Evolutionary conservation across 2,888 invertebrate genomes (phyloP), one percentile per base, ranked within the genome.

Genomic region (Acronicta leporina): DNA sequence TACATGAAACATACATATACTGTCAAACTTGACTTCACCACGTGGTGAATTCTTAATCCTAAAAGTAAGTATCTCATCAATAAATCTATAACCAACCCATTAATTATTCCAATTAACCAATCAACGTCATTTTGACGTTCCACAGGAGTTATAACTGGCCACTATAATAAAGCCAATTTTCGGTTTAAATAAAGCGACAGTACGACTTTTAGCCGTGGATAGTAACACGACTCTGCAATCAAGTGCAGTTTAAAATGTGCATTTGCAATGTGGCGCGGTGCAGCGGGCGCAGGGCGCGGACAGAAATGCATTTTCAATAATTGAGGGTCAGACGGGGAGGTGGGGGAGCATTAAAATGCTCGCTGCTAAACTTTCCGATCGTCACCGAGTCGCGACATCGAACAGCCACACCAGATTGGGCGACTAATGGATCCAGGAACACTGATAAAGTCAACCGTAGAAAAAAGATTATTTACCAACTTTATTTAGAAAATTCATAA

Each of bases 191-290:
- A 89, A 89, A 88, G 87, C 80, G 90, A 89, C 92, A 88, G 88
- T 68, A 67, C 77, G 91, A 92, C 91, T 94, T 94, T 94, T 91
- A 89, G 90, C 84, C 81, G 82, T 70, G 87, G 83, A 86, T 87
- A 83, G 88, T 86, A 86, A 94, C 94, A 94, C 86, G 94, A 86
- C 77, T 93, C 84, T 91, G 93, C 94, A 93, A 94, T 94, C 94
- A 94, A 89, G 85, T 90, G 87, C 90, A 90, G 93, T 94, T 94
- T 93, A 94, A 94, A 94, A 94, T 94, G 94, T 94, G 94, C 94
- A 94, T 94, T 94, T 91, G 90, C 90, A 84, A 94, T 94, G 92
- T 82, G 89, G 85, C 78, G 78, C 69, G 79, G 80, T 80, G 81
- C 83, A 82, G 63, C 86, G 84, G 87, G 86, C 87, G 81, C 87